Conservation (phyloP, 1,140 invertebrate genomes). For the Cepaea nemoralis region DNA sequence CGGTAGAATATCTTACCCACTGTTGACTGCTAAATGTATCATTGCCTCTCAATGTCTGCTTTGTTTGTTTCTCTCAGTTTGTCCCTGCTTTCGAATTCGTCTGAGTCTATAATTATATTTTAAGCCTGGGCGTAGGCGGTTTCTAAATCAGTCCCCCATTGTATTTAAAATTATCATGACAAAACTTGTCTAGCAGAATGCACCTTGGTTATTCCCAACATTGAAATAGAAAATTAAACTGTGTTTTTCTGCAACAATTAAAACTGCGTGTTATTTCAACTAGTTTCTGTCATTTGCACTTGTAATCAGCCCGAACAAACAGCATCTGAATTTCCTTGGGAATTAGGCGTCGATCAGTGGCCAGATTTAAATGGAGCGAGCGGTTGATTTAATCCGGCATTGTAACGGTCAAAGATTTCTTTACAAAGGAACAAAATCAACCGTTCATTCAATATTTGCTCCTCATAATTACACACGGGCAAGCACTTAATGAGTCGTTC, state of each 20-base stretch:
- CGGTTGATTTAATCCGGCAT: background rate
- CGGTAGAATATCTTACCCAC: too few relatives aligned
- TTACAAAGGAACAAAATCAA: background rate
- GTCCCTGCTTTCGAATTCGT: background rate
- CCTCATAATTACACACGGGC: constrained; percentile 6
- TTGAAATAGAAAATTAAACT: background rate
- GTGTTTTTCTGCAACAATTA: background rate
- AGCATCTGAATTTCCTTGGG: background rate
- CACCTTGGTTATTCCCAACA: background rate
- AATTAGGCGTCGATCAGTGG: background rate
- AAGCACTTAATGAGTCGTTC: background rate
- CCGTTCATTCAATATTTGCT: background rate
- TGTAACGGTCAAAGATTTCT: background rate
- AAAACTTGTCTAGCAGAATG: background rate
- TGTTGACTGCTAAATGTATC: too few relatives aligned
- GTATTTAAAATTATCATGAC: background rate
- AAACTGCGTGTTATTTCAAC: background rate
- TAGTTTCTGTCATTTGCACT: background rate
- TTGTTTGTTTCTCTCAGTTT: too few relatives aligned
- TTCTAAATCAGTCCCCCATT: background rate
- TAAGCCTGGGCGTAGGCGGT: background rate
- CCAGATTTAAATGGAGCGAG: constrained; percentile 1
- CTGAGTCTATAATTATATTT: background rate
- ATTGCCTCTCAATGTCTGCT: too few relatives aligned
- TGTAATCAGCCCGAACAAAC: background rate